These are phyloP conservation scores for Mugil cephalus DNA, from an alignment of 2,113 vertebrate genomes.

Conservation along the genomic window DNA sequence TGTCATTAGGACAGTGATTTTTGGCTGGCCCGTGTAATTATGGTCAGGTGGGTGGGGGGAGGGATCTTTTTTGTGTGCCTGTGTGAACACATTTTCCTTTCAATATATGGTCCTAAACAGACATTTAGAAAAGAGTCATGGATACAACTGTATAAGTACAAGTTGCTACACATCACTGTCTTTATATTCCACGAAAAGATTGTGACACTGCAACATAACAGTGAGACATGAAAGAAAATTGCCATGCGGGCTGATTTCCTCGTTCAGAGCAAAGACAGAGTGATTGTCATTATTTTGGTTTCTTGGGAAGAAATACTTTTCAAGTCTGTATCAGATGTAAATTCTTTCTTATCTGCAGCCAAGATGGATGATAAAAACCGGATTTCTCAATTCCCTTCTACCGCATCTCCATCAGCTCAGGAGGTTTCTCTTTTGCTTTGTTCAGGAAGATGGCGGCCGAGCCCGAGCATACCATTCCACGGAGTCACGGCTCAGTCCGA, in stretches of 20 bases:
- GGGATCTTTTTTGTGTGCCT: conserved; percentile 4
- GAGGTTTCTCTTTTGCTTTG: conserved; percentile 23
- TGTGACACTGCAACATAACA: too few species aligned
- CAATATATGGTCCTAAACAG: neutral
- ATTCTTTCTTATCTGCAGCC: conserved; percentile 16
- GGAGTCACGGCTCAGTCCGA: too few species aligned
- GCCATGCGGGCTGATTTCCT: neutral
- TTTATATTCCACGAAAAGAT: neutral
- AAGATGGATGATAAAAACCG: conserved; percentile 18
- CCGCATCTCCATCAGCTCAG: neutral
- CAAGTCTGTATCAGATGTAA: neutral
- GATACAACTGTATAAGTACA: neutral
- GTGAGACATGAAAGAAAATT: neutral
- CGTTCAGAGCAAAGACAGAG: neutral
- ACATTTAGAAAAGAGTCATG: neutral
- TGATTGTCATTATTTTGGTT: neutral
- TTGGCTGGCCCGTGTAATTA: conserved; percentile 48
- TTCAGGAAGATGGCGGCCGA: conserved; percentile 4
- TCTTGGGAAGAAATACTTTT: conserved; percentile 14
- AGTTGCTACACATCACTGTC: neutral
- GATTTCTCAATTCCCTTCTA: conserved; percentile 44
- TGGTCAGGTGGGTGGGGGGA: conserved; percentile 31
- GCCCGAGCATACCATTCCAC: neutral
- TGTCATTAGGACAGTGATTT: conserved; percentile 58
- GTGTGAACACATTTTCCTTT: conserved; percentile 33